A percentile compares a stretch with the other conserved stretches of the same genome.
phyloP scores from a whole-genome alignment of 2,888 invertebrate genomes.

The Acanthococcus lagerstroemiae region DNA sequence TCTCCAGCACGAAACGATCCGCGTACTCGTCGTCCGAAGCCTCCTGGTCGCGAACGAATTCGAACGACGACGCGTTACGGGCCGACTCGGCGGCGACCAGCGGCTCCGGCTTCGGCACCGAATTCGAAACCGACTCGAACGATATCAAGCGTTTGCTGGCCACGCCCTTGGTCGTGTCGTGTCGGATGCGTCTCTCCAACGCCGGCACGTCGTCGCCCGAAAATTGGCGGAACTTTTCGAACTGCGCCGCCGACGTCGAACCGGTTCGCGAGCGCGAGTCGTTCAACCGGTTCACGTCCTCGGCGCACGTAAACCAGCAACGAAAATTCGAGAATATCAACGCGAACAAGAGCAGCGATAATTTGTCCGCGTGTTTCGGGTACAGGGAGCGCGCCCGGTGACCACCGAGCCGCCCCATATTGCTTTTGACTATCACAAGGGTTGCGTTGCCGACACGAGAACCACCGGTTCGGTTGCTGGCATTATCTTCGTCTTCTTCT shows the following conservation, averaged over 20 bases:
- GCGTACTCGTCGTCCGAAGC: neutral
- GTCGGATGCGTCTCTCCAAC: slow-evolving; percentile 8
- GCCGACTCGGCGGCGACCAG: neutral
- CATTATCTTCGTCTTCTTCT: slow-evolving; percentile 20
- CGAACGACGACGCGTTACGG: neutral
- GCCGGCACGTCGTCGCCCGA: neutral
- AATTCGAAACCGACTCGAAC: slow-evolving; percentile 4
- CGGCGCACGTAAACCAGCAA: neutral
- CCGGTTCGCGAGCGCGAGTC: neutral
- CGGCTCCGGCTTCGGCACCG: no score
- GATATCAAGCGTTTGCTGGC: slow-evolving; percentile 18
- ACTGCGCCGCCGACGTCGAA: neutral
- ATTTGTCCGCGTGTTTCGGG: neutral
- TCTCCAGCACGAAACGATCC: neutral
- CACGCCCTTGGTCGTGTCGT: slow-evolving; percentile 10
- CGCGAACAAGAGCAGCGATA: slow-evolving; percentile 1
- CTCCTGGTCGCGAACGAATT: neutral
- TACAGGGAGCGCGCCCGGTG: neutral
- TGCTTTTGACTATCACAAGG: neutral
- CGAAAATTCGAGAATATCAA: slow-evolving; percentile 11
- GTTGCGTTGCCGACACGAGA: neutral
- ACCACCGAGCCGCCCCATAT: neutral
- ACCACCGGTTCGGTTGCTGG: neutral
- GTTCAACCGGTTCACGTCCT: neutral
- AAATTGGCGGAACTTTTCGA: neutral